A percentile compares a stretch with the other conserved stretches of the same genome.
These are phyloP conservation scores for Achroia grisella DNA, from an alignment of 1,140 invertebrate genomes.

Conservation along the genomic window DNA sequence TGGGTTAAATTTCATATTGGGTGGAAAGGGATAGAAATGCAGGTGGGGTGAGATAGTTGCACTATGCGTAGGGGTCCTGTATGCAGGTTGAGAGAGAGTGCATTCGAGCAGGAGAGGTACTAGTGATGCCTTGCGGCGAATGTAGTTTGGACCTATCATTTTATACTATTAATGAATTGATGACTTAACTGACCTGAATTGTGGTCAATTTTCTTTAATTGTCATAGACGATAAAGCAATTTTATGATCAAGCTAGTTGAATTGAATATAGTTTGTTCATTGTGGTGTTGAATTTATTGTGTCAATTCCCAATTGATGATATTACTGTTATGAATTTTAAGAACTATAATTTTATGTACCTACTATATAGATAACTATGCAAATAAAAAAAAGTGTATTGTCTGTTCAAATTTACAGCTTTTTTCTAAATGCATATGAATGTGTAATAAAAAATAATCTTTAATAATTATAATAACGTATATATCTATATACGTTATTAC, in stretches of 20 bases:
- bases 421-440: too few species aligned
- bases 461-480: too few species aligned
- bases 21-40: conserved; percentile 32
- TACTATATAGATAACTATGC: too few species aligned
- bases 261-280: conserved; percentile 1
- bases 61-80: conserved; percentile 39
- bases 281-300: conserved; percentile 1
- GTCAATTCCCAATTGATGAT: conserved; percentile 19
- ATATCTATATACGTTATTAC: too few species aligned
- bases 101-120: conserved; percentile 39
- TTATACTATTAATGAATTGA: conserved; percentile 36
- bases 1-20: conserved; percentile 17
- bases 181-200: conserved; percentile 39
- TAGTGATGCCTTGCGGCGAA: conserved; percentile 15
- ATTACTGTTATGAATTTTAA: neutral
- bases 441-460: too few species aligned
- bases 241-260: conserved; percentile 29
- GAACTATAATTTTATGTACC: too few species aligned
- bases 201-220: conserved; percentile 40
- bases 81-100: conserved; percentile 49
- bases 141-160: conserved; percentile 16
- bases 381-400: too few species aligned
- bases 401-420: too few species aligned
- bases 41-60: conserved; percentile 55
- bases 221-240: conserved; percentile 35